Percentiles rank a stretch among this genome's conserved stretches.
These are phyloP conservation scores for Pandemis cinnamomeana DNA, from an alignment of 2,888 invertebrate species.

Conservation along the genomic window DNA sequence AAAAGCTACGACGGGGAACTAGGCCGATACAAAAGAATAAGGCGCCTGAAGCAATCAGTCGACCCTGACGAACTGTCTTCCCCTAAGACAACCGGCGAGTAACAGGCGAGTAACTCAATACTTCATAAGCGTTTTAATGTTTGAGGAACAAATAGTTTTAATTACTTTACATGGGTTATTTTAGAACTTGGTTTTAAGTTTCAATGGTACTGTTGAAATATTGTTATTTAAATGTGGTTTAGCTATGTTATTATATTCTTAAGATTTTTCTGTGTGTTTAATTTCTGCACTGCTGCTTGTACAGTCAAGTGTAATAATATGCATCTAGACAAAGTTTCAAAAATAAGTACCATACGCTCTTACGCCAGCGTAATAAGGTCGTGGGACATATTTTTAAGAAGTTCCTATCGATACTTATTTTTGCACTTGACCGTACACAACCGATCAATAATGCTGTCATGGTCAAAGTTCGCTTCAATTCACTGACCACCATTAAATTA, in stretches of 20 bases:
- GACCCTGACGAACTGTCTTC: slow-evolving; percentile 42
- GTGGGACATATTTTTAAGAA: too few species aligned
- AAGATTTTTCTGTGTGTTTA: slow-evolving; percentile 26
- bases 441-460: slow-evolving; percentile 43
- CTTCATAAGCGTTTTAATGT: slow-evolving; percentile 48
- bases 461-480: too few species aligned
- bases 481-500: too few species aligned
- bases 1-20: slow-evolving; percentile 66
- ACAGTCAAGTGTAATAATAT: too few species aligned
- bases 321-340: too few species aligned
- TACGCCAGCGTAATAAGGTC: too few species aligned
- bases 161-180: slow-evolving; percentile 50
- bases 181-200: slow-evolving; percentile 61
- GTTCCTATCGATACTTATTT: too few species aligned
- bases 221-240: slow-evolving; percentile 26
- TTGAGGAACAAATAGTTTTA: slow-evolving; percentile 45
- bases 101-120: slow-evolving; percentile 35
- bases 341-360: too few species aligned
- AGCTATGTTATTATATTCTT: slow-evolving; percentile 17
- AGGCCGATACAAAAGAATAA: slow-evolving; percentile 72
- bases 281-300: not conserved
- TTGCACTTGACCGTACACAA: too few species aligned
- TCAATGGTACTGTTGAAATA: slow-evolving; percentile 52
- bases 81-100: not conserved
- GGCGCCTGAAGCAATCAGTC: slow-evolving; percentile 62